Evolutionary conservation across 1,140 invertebrate species (phyloP).

Genomic region (Phymorhynchus buccinoides): DNA sequence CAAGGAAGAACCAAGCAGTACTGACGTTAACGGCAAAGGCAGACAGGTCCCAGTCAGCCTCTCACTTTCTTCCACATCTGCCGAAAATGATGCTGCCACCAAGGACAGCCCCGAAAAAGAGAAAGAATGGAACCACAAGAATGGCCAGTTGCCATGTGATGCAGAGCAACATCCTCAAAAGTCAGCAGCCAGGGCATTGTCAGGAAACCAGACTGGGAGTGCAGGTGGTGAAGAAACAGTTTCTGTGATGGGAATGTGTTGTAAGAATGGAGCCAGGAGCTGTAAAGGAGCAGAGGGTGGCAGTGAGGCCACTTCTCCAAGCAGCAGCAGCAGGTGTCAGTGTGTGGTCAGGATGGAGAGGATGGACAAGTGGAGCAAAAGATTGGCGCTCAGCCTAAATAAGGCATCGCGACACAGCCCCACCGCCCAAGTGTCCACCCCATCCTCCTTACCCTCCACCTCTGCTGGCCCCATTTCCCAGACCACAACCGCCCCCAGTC

Average conservation of each 20-base stretch:
- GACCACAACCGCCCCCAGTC: neutral
- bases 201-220: neutral
- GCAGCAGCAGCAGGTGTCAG: neutral
- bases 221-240: neutral
- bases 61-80: neutral
- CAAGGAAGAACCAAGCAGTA: neutral
- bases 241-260: neutral
- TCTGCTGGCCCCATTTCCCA: no score
- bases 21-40: neutral
- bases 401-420: neutral
- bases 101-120: neutral
- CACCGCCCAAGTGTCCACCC: no score
- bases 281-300: neutral
- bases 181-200: neutral
- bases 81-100: no score
- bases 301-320: neutral
- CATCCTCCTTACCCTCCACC: no score
- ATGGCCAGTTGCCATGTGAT: neutral
- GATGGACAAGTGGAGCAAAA: conserved; percentile 45
- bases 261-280: neutral
- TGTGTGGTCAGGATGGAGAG: conserved; percentile 4
- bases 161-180: neutral
- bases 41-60: neutral
- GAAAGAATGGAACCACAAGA: neutral
- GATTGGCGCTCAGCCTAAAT: conserved; percentile 28